Base-by-base conservation (phyloP, 2,888 invertebrate species). In the Plusia festucae region DNA sequence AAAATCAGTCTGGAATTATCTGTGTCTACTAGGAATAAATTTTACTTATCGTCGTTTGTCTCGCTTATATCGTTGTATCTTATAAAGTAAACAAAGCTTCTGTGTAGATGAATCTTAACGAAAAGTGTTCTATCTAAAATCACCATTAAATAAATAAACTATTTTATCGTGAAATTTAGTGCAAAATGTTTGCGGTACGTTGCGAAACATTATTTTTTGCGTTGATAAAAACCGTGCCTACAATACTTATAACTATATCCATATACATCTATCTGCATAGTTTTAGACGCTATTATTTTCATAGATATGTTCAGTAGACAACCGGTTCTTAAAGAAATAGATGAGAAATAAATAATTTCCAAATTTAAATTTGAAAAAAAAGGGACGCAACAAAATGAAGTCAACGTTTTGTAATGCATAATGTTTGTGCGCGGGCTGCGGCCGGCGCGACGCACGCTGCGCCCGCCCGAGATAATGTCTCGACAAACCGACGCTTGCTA, bases 401-500 rank as follows among this genome's bases (percentile, higher is more conserved):
- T 53, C 13, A n/a, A 20, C 18, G 11, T 49, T 59, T 55, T 57
- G 34, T 40, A 72, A 69, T 64, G 55, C 62, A 64, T 49, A 57
- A 7, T 79, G 62, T 70, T 79, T 73, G 73, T 54, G 64, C 65
- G 61, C 55, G 73, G 62, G 65, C 32, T 61, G 66, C 60, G 54
- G 64, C 72, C 72, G 71, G 83, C 79, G 76, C 71, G 53, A 44
- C 52, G 70, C 70, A 73, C 78, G 79, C 75, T 64, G 76, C 68
- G 67, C 66, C 65, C 49, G 67, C 70, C 56, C 57, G 57, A 85
- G 88, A 87, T 85, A 87, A 79, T 76, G 82, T 79, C 81, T 81
- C 75, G 75, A 74, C 82, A 75, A 79, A 51, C 66, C 78, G 79
- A 70, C 81, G 81, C 81, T 78, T 78, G 73, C 81, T 83, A 79